Conservation (phyloP, 2,888 invertebrate species). For the Microchrysa polita region DNA sequence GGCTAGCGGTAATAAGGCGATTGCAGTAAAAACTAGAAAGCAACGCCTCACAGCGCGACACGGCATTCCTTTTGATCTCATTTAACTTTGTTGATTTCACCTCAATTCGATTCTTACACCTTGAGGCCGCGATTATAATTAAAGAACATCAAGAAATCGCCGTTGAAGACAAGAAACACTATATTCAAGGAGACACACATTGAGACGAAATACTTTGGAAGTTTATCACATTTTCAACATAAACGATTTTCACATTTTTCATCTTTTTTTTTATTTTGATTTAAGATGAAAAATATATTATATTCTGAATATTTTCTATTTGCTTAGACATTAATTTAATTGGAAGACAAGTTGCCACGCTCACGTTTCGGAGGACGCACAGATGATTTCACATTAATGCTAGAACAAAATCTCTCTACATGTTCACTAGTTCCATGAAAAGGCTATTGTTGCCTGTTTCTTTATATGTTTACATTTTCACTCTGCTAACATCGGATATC, state of each 20-base stretch:
- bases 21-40: slow-evolving; percentile 63
- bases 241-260: slow-evolving; percentile 12
- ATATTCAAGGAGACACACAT: slow-evolving; percentile 8
- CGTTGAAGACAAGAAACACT: too few species aligned
- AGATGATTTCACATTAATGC: slow-evolving; percentile 2
- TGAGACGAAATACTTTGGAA: slow-evolving; percentile 12
- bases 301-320: background rate
- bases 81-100: slow-evolving; percentile 56
- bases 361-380: background rate
- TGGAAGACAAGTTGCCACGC: slow-evolving; percentile 28
- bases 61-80: slow-evolving; percentile 63
- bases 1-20: slow-evolving; percentile 63
- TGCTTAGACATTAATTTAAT: background rate
- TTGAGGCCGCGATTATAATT: too few species aligned
- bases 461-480: slow-evolving; percentile 32
- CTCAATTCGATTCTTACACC: too few species aligned
- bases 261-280: too few species aligned
- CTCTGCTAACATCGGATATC: slow-evolving; percentile 13
- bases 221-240: slow-evolving; percentile 44
- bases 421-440: too few species aligned
- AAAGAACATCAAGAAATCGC: too few species aligned
- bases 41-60: slow-evolving; percentile 65
- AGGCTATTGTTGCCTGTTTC: background rate
- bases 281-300: background rate
- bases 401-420: slow-evolving; percentile 13